Evolutionary conservation across 2,113 vertebrate species (phyloP).

Genomic region (Peromyscus maniculatus): DNA sequence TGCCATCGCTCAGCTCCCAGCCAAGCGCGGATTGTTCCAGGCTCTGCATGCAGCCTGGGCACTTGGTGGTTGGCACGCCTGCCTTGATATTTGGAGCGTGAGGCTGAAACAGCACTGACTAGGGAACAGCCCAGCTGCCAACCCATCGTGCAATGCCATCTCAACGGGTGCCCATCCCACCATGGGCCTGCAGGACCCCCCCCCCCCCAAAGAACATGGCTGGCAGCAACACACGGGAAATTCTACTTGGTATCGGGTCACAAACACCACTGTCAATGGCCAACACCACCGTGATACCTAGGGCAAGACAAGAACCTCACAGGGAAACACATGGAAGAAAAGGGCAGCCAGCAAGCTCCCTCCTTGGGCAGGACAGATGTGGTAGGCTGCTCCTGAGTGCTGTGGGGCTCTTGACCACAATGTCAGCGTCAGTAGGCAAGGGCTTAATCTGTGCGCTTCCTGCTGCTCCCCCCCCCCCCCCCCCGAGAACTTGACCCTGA

Average conservation of each 20-base stretch:
- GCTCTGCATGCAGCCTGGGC: not conserved
- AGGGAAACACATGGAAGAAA: not conserved
- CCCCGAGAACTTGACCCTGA: not conserved
- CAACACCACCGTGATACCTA: not conserved
- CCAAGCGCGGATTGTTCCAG: fast-evolving
- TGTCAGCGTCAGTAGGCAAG: fast-evolving
- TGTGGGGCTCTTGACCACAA: not conserved
- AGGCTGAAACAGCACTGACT: not conserved
- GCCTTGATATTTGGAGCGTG: not conserved
- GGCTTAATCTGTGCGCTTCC: not conserved
- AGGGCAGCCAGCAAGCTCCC: not conserved
- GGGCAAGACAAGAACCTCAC: not conserved
- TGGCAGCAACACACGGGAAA: fast-evolving
- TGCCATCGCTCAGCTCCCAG: not conserved
- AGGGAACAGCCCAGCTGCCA: not conserved
- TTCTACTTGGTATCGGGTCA: not conserved
- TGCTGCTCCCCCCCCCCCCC: too few species aligned
- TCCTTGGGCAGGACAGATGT: not conserved
- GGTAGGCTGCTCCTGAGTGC: too few species aligned
- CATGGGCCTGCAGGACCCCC: not conserved
- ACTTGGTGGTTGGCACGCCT: not conserved
- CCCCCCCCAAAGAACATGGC: not conserved
- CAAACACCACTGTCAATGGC: not conserved
- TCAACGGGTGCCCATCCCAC: not conserved
- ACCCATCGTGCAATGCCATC: not conserved